Evolutionary conservation across 2,797 vertebrate genomes (phyloP), one percentile per base, ranked within the genome.

Genomic region (Ispidina picta): DNA sequence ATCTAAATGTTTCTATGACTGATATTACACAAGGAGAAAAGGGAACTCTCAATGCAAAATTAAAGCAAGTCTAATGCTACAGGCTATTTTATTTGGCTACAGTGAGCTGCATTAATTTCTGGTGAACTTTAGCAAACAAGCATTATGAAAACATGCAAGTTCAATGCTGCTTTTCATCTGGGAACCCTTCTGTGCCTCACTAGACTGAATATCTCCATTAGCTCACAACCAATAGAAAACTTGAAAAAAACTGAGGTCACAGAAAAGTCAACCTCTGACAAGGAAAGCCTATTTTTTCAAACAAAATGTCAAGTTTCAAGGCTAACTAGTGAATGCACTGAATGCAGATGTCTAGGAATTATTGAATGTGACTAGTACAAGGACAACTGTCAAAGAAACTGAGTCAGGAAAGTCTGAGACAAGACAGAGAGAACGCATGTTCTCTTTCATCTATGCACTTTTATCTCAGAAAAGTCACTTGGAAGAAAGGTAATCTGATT

Each of bases 401-500:
- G 48, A 81, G 39, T 63, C 77, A 56, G 54, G 48, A 89, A 68
- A 63, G 29, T 41, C 58, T 20, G 3, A 59, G 48, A 86, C 51
- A 89, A 73, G 39, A 73, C 46, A 60, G 26, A 66, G 52, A 83
- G 29, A 90, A 31, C 74, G 64, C 69, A 86, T 81, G 88, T 60
- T 93, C 28, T 59, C 4, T 56, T 89, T 89, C 39, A 87, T 31
- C 31, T n/a, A 20, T 4, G 10, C 28, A 29, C 10, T 51, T 70
- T 54, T 71, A 62, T 51, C 29, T 83, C 33, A 89, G 66, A 92
- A 92, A 89, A 81, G 83, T 90, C 73, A 82, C 54, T 77, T 6
- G 4, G 44, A 70, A 79, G 41, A 82, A 17, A 87, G 22, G 21
- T 56, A 95, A 96, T 78, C 29, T 70, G 55, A 90, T 90, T 89